Evolutionary conservation across 2,888 invertebrate species (phyloP).

Genomic region (Sminthurides aquaticus): DNA sequence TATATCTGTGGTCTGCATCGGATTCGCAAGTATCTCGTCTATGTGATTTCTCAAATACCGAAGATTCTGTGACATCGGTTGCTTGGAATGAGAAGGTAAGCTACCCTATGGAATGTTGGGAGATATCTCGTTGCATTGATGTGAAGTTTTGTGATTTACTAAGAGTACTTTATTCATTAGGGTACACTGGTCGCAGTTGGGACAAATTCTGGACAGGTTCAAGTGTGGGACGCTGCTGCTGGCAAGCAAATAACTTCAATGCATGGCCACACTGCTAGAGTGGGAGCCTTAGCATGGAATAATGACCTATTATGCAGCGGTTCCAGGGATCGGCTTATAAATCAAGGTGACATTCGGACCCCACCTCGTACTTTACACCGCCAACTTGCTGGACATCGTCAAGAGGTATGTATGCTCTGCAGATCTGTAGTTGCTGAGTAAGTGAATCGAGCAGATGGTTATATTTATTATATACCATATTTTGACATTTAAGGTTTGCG

Average conservation of each 20-base stretch:
- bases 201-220: conserved; percentile 91
- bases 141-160: too few species aligned
- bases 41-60: conserved; percentile 87
- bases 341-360: conserved; percentile 86
- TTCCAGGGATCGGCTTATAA: conserved; percentile 83
- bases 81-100: conserved; percentile 87
- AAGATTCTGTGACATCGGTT: conserved; percentile 94
- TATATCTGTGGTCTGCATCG: conserved; percentile 97
- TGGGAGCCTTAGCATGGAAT: conserved; percentile 96
- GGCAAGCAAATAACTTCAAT: conserved; percentile 80
- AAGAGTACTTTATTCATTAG: conserved; percentile 41
- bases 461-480: background rate
- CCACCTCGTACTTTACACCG: conserved; percentile 68
- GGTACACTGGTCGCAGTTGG: conserved; percentile 96
- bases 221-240: conserved; percentile 94
- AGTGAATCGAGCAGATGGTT: too few species aligned
- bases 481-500: conserved; percentile 70
- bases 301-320: conserved; percentile 94
- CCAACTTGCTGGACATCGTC: conserved; percentile 77
- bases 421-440: background rate
- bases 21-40: conserved; percentile 94
- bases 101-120: background rate
- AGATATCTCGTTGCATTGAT: too few species aligned
- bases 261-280: conserved; percentile 83
- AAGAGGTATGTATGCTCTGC: conserved; percentile 81